Conservation (phyloP, 2,797 vertebrate genomes). For the Choloepus didactylus region DNA sequence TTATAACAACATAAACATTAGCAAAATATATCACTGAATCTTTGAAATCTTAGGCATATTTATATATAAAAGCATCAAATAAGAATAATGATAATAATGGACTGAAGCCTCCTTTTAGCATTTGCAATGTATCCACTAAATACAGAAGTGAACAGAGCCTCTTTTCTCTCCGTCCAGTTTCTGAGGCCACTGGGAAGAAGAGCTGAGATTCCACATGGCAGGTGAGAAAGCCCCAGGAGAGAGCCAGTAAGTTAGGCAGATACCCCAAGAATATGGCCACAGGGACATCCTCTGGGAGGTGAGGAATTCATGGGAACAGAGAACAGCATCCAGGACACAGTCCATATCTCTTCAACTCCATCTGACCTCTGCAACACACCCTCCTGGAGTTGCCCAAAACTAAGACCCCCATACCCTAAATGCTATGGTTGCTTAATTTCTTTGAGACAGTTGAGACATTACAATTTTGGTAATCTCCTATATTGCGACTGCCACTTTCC, state of each 20-base stretch:
- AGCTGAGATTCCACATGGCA: not conserved
- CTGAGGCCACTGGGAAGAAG: not conserved
- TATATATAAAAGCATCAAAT: conserved; percentile 36
- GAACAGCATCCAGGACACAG: not conserved
- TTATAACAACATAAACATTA: conserved; percentile 39
- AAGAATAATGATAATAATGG: conserved; percentile 31
- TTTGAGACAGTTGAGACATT: not conserved
- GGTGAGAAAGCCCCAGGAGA: not conserved
- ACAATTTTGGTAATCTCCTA: not conserved
- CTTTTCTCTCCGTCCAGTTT: not conserved
- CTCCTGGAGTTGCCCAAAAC: not conserved
- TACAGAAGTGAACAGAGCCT: not conserved
- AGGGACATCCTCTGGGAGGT: not conserved
- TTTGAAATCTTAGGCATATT: conserved; percentile 57
- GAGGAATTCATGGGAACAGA: not conserved
- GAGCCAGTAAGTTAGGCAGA: not conserved
- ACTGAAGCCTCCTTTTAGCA: not conserved
- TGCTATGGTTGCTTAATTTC: too few relatives aligned
- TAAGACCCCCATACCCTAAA: not conserved
- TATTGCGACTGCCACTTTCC: not conserved
- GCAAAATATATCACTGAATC: conserved; percentile 58
- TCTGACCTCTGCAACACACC: fast-evolving
- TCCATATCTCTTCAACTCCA: not conserved
- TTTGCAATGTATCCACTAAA: not conserved
- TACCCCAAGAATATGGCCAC: not conserved